Percentiles rank a stretch among this genome's conserved stretches.
phyloP scores from a whole-genome alignment of 2,888 invertebrate species.

The Meganola albula region DNA sequence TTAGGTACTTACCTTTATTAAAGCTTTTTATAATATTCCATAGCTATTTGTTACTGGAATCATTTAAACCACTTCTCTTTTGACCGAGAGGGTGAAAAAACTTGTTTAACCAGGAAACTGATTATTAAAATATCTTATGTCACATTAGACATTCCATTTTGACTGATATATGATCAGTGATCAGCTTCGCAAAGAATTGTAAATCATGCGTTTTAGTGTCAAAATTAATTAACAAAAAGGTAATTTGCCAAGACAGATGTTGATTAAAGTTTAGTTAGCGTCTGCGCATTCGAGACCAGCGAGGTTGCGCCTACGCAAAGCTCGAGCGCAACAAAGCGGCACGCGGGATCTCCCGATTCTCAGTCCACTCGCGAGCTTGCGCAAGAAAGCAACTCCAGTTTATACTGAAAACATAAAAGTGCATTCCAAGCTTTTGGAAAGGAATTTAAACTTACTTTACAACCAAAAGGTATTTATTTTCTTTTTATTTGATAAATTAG shows the following conservation, averaged over 20 bases:
- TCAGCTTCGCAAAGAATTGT: constrained; percentile 16
- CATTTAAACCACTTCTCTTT: too few relatives aligned
- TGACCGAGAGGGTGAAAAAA: too few relatives aligned
- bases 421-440: constrained; percentile 20
- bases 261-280: constrained; percentile 36
- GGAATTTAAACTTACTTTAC: constrained; percentile 24
- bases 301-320: constrained; percentile 57
- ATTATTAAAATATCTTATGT: too few relatives aligned
- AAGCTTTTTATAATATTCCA: too few relatives aligned
- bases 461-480: constrained; percentile 35
- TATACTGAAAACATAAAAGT: constrained; percentile 19
- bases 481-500: constrained; percentile 1
- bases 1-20: too few relatives aligned
- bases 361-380: constrained; percentile 64
- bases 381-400: constrained; percentile 48
- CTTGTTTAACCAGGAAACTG: too few relatives aligned
- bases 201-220: constrained; percentile 29
- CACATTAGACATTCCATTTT: too few relatives aligned
- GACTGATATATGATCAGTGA: neutral
- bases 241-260: constrained; percentile 65
- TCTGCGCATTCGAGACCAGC: constrained; percentile 42
- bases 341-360: constrained; percentile 36
- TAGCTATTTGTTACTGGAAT: too few relatives aligned
- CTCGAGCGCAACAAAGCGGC: constrained; percentile 57
- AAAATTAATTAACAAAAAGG: constrained; percentile 48